Base-by-base conservation (phyloP, 2,797 vertebrate genomes). In the Potorous gilbertii region DNA sequence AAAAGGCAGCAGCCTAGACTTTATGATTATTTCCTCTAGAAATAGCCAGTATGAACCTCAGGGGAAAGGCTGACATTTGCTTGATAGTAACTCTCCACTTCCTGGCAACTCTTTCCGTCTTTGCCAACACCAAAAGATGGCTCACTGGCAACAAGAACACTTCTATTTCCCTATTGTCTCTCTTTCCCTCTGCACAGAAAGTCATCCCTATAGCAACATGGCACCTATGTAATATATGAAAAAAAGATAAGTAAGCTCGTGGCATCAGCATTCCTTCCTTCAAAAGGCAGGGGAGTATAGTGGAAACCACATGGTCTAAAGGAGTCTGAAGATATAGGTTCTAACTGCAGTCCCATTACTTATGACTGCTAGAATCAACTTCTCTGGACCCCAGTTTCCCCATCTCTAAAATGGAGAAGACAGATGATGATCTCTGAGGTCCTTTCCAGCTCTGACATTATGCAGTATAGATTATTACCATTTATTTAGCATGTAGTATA, bases 161-260 rank as follows among this genome's bases (percentile, higher is more conserved):
- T 93, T 28, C 40, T 14, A 81, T 94, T 93, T 93, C 52, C 55
- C 66, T 90, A 62, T 52, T 56, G 54, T 87, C 21, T 81, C n/a
- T 56, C 29, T 29, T 52, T 54, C 29, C 27, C 89, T 90, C 29
- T 27, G 52, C 31, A 54, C 90, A 52, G 54, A n/a, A 94, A 81
- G 89, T 81, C 56, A 89, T 95, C 90, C 21, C 92, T 90, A 96
- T 96, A 90, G 95, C 91, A 93, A 95, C 66, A 89, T 95, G 40
- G 16, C 50, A 46, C 10, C 8, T 46, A 56, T 93, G 46, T 29
- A 56, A 91, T 93, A 34, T 91, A 57, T 66, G 54, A 91, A 21
- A 27, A 81, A 95, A 52, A 52, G 52, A 52, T 52, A 52, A 62
- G 90, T 95, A 94, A 93, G 90, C 59, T 62, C 31, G 12, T 90